These are phyloP conservation scores for Subacronicta megacephala DNA, from an alignment of 2,888 invertebrate species.

Conservation along the genomic window DNA sequence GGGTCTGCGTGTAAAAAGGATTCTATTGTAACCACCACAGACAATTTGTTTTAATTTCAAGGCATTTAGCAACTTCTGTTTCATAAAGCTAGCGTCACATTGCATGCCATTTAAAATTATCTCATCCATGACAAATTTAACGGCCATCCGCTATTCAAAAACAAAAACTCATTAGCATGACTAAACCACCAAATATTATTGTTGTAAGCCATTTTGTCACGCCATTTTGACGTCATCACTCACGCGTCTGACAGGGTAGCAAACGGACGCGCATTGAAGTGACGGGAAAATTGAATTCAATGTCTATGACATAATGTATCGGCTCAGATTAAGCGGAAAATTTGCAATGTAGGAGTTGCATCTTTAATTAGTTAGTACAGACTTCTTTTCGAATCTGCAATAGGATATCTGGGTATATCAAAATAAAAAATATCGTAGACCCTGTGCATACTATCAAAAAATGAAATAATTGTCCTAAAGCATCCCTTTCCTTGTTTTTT, in stretches of 20 bases:
- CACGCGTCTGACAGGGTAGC: conserved; percentile 22
- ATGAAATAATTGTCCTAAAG: no score
- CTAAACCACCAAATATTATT: conserved; percentile 12
- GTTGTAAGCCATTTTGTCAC: conserved; percentile 24
- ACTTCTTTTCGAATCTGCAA: background rate
- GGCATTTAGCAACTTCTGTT: background rate
- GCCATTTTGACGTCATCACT: conserved; percentile 29
- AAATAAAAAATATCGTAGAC: no score
- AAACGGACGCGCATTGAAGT: conserved; percentile 14
- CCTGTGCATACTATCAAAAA: no score
- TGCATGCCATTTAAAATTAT: conserved; percentile 2
- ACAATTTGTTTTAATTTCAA: background rate
- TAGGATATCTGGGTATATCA: no score
- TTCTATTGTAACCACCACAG: no score
- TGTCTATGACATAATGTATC: conserved; percentile 17
- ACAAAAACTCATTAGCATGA: conserved; percentile 30
- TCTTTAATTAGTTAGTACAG: background rate
- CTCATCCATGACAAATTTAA: conserved; percentile 3
- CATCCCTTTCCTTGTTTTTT: no score
- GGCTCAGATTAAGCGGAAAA: conserved; percentile 24
- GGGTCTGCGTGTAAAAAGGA: no score
- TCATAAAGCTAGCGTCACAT: background rate
- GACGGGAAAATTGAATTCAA: conserved; percentile 18
- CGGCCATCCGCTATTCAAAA: conserved; percentile 1
- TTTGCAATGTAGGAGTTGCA: conserved; percentile 3